Conservation (phyloP, 2,888 invertebrate species). For the Trichogramma evanescens region DNA sequence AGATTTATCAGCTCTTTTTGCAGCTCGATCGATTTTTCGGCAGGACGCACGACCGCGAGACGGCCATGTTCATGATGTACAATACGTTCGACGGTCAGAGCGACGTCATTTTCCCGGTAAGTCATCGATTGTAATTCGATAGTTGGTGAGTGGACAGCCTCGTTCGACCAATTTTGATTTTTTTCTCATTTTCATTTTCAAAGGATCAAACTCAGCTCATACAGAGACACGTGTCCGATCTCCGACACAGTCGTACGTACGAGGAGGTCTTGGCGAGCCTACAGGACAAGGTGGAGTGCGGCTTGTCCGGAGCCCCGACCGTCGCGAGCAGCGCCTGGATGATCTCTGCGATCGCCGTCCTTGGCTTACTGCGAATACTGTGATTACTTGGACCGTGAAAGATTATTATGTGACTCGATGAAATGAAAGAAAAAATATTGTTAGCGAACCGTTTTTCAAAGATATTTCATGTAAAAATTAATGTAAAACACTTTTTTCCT, state of each 20-base stretch:
- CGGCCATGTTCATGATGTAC: conserved; percentile 63
- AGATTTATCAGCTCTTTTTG: conserved; percentile 63
- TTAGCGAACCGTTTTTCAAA: too few relatives aligned
- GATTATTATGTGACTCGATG: too few relatives aligned
- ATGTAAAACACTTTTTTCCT: too few relatives aligned
- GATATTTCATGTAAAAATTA: too few relatives aligned
- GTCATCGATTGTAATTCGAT: conserved; percentile 17
- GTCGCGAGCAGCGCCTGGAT: too few relatives aligned
- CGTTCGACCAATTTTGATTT: neutral
- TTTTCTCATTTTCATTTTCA: neutral
- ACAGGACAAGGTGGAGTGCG: conserved; percentile 13
- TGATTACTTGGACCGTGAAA: too few relatives aligned
- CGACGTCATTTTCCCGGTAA: conserved; percentile 59
- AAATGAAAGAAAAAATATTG: too few relatives aligned
- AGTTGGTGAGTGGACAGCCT: neutral
- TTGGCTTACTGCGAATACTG: too few relatives aligned
- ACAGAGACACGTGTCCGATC: conserved; percentile 21
- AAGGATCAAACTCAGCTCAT: conserved; percentile 24
- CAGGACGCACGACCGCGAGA: conserved; percentile 51
- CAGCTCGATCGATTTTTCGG: conserved; percentile 68
- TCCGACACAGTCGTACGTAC: conserved; percentile 21
- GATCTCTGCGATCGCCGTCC: too few relatives aligned
- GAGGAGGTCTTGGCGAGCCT: conserved; percentile 18
- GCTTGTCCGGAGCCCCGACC: neutral
- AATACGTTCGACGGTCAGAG: conserved; percentile 59